Evolutionary conservation across 1,140 invertebrate genomes (phyloP).

Genomic region (Drosophila arizonae): DNA sequence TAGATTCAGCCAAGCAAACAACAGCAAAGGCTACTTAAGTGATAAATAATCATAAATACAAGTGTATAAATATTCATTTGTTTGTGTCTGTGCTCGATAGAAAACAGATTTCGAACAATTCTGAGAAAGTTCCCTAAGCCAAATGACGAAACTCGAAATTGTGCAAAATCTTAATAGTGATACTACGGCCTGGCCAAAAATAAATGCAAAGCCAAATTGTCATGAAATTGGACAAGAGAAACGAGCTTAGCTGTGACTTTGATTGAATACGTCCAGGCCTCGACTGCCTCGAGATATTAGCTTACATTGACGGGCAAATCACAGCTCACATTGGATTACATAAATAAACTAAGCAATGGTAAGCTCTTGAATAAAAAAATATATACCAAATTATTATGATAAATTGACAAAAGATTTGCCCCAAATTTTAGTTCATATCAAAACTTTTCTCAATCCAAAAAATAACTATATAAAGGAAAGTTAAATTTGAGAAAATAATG

Average conservation of each 20-base stretch:
- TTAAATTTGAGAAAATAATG: too few species aligned
- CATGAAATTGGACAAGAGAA: not conserved
- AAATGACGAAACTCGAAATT: constrained; percentile 13
- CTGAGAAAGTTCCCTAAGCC: constrained; percentile 24
- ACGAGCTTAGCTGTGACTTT: constrained; percentile 13
- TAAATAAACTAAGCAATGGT: constrained; percentile 8
- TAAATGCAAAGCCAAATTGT: constrained; percentile 31
- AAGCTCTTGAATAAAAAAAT: not conserved
- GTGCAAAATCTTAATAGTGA: constrained; percentile 50
- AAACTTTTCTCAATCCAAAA: too few species aligned
- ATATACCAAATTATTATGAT: not conserved
- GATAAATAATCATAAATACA: constrained; percentile 31
- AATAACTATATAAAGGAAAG: too few species aligned
- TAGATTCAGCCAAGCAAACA: constrained; percentile 17
- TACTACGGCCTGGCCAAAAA: constrained; percentile 32
- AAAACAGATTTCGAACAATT: constrained; percentile 21
- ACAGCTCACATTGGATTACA: constrained; percentile 31
- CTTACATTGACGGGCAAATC: constrained; percentile 1
- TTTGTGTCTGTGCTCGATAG: not conserved
- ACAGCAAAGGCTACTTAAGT: constrained; percentile 28
- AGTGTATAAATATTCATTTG: not conserved
- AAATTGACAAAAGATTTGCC: too few species aligned
- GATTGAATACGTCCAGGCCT: constrained; percentile 13
- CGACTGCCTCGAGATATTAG: not conserved
- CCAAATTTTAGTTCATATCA: too few species aligned